Evolutionary conservation across 2,888 invertebrate genomes (phyloP).

Genomic region (Lasioglossum leucozonium): DNA sequence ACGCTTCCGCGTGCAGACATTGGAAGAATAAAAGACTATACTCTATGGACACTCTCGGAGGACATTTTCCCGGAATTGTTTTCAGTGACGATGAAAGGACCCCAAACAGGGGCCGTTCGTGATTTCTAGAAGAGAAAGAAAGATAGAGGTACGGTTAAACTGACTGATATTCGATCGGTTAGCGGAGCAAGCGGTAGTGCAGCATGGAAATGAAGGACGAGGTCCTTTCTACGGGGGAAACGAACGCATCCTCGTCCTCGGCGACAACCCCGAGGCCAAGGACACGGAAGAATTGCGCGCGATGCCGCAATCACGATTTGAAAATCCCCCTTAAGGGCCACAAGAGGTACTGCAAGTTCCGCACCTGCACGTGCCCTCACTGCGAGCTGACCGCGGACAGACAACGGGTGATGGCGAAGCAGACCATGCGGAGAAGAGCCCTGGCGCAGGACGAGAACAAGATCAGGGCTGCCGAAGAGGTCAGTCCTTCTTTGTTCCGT

Average conservation of each 20-base stretch:
- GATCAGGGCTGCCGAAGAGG: conserved; percentile 48
- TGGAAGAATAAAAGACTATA: conserved; percentile 11
- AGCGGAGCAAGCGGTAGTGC: not conserved
- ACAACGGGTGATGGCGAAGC: conserved; percentile 95
- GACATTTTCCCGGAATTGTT: not conserved
- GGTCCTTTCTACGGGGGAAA: too few relatives aligned
- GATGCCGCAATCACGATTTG: conserved; percentile 96
- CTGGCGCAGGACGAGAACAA: conserved; percentile 92
- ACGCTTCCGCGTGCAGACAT: not conserved
- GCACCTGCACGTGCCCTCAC: conserved; percentile 93
- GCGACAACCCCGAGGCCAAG: not conserved
- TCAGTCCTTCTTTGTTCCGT: conserved; percentile 52
- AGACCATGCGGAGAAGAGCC: conserved; percentile 93
- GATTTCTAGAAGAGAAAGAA: not conserved
- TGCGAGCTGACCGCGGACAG: conserved; percentile 94
- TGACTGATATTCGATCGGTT: conserved; percentile 10
- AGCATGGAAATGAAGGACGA: conserved; percentile 43
- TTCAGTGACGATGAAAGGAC: not conserved
- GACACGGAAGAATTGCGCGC: conserved; percentile 73
- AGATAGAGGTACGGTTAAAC: not conserved
- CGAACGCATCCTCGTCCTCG: conserved; percentile 35
- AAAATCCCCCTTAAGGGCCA: conserved; percentile 96
- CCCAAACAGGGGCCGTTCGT: not conserved
- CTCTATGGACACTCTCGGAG: too few relatives aligned
- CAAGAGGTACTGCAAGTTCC: conserved; percentile 95